Base-by-base conservation (phyloP, 1,140 invertebrate genomes). In the Phocides pigmalion region DNA sequence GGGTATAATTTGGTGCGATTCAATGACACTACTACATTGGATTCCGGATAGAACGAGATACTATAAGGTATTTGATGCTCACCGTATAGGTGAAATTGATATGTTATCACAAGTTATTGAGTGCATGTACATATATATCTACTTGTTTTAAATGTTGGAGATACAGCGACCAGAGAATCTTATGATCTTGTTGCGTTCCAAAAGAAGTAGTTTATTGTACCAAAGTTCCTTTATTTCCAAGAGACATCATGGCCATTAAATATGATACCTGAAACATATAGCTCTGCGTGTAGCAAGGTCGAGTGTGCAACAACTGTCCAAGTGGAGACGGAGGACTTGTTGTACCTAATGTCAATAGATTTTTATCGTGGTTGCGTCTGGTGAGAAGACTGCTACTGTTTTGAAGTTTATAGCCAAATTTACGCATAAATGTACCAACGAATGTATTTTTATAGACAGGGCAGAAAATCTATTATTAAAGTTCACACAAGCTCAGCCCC, bases 321-420 rank as follows among this genome's bases (percentile, higher is more conserved):
- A 25, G 28, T 41, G 3, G 4, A 8, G 17, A 19, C 28, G 12
- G 8, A 12, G 12, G 2, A 28, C 20, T 47, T 68, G 54, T 62
- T 59, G 47, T 64, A 15, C 66, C 66, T 4, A 54, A 68, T n/a
- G 22, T 54, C 0, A 4, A 1, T 37, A 47, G 62, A 4, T 68
- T 68, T 16, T 68, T 62, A 6, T 58, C 50, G n/a, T 68, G 66
- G 66, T 37, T 68, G 12, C 61, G 62, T 5, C 42, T 68, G 4
- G 11, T 44, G 9, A 42, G 58, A 11, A 19, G 56, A 66, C 50
- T 0, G 56, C 58, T 12, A 54, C 28, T 1, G 50, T 66, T 0
- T 8, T 66, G 8, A n/a, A 22, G 2, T 66, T 66, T 20, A 54
- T 62, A n/a, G 50, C 54, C 1, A 66, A 54, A 15, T 66, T 50